phyloP scores from a whole-genome alignment of 2,888 invertebrate genomes.

The Quadroppia sp. region DNA sequence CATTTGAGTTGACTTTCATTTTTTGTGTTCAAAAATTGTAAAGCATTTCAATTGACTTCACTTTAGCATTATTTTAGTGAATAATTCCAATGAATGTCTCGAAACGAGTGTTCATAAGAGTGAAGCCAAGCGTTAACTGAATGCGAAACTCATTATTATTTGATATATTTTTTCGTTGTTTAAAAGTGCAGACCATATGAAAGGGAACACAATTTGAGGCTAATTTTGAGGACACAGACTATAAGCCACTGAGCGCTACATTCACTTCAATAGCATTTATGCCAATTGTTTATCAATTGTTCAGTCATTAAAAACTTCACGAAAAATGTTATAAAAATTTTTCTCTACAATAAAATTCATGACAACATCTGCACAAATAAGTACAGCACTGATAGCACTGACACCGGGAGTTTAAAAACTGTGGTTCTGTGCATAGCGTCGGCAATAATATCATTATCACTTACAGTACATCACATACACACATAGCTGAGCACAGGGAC shows the following conservation, averaged over 20 bases:
- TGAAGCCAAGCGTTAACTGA: slow-evolving; percentile 6
- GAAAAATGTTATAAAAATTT: too few relatives aligned
- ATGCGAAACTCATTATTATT: slow-evolving; percentile 12
- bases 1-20: slow-evolving; percentile 17
- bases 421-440: background rate
- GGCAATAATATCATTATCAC: slow-evolving; percentile 19
- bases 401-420: background rate
- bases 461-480: background rate
- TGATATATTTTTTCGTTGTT: background rate
- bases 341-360: background rate
- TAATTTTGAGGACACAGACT: too few relatives aligned
- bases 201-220: background rate
- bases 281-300: slow-evolving; percentile 8
- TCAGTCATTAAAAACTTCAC: too few relatives aligned
- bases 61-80: background rate
- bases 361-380: background rate
- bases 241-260: background rate
- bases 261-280: slow-evolving; percentile 15
- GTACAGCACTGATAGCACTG: background rate
- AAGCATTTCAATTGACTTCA: background rate
- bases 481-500: too few relatives aligned
- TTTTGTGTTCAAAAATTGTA: background rate
- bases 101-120: slow-evolving; percentile 2
- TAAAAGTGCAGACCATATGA: slow-evolving; percentile 1
- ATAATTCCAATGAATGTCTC: slow-evolving; percentile 5